These are phyloP conservation scores for Bambusicola thoracicus DNA, from an alignment of 2,113 vertebrate genomes.

Conservation along the genomic window DNA sequence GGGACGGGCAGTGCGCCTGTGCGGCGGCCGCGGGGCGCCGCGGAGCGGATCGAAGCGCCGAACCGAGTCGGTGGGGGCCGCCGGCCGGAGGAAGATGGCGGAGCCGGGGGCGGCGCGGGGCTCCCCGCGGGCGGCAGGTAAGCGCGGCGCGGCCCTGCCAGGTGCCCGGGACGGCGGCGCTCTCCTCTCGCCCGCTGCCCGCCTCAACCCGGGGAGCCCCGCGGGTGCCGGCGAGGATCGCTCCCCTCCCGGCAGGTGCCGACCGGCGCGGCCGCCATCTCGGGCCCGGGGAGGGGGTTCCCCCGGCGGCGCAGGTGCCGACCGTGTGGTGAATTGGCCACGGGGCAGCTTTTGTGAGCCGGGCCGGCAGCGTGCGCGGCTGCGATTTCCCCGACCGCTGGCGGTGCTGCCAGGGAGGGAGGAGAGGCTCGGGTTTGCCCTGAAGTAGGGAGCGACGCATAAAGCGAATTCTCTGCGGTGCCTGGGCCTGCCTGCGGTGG, in stretches of 20 bases:
- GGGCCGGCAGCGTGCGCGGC: neutral
- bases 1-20: conserved; percentile 63
- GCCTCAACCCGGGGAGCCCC: too few relatives aligned
- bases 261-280: conserved; percentile 5
- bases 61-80: neutral
- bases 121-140: conserved; percentile 69
- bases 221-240: neutral
- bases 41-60: neutral
- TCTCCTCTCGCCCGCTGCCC: too few relatives aligned
- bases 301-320: neutral
- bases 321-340: neutral
- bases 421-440: neutral
- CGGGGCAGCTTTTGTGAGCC: neutral
- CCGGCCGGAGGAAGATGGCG: conserved; percentile 35
- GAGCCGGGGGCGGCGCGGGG: conserved; percentile 46
- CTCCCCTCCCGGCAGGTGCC: neutral
- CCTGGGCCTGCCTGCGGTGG: conserved; percentile 43
- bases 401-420: conserved; percentile 2
- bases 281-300: neutral
- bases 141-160: neutral
- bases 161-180: neutral
- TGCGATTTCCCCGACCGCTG: neutral
- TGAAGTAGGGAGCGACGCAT: neutral
- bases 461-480: neutral
- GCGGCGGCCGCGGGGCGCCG: neutral